A percentile compares a stretch with the other conserved stretches of the same genome.
Evolutionary conservation across 2,888 invertebrate species (phyloP).

Genomic region (Trichogramma dendrolimi): DNA sequence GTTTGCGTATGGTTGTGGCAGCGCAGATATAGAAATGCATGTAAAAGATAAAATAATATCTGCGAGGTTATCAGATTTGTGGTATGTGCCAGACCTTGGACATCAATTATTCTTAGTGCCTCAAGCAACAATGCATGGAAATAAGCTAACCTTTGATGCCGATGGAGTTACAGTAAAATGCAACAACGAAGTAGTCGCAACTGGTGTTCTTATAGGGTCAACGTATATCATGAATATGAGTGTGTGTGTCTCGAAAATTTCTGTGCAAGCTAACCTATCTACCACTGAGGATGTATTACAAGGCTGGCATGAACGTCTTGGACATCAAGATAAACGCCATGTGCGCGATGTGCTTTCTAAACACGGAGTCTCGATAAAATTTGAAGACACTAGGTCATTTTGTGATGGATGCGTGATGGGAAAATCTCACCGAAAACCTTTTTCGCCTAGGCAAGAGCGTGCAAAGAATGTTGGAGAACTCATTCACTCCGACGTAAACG

Average conservation of each 20-base stretch:
- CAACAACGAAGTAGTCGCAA: constrained; percentile 27
- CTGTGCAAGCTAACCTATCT: constrained; percentile 27
- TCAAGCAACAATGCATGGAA: constrained; percentile 28
- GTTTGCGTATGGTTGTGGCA: too few species aligned
- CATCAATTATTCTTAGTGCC: background rate
- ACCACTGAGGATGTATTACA: constrained; percentile 31
- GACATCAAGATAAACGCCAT: constrained; percentile 34
- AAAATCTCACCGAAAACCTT: constrained; percentile 27
- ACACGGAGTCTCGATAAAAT: constrained; percentile 27
- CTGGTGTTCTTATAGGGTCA: constrained; percentile 8
- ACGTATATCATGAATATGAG: constrained; percentile 30
- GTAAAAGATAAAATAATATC: too few species aligned
- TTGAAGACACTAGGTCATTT: constrained; percentile 28
- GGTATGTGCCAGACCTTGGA: too few species aligned
- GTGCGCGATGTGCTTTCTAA: constrained; percentile 32
- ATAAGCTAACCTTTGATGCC: constrained; percentile 22
- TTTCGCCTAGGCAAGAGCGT: constrained; percentile 20
- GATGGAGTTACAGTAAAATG: constrained; percentile 26
- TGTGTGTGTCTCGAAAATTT: constrained; percentile 21
- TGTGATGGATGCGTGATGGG: constrained; percentile 28
- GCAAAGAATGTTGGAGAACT: constrained; percentile 29
- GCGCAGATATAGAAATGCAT: too few species aligned
- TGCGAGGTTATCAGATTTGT: too few species aligned
- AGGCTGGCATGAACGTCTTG: constrained; percentile 33
- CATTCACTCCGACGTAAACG: constrained; percentile 33